These are phyloP conservation scores for Platycheirus albimanus DNA, from an alignment of 2,888 invertebrate genomes.

Conservation along the genomic window DNA sequence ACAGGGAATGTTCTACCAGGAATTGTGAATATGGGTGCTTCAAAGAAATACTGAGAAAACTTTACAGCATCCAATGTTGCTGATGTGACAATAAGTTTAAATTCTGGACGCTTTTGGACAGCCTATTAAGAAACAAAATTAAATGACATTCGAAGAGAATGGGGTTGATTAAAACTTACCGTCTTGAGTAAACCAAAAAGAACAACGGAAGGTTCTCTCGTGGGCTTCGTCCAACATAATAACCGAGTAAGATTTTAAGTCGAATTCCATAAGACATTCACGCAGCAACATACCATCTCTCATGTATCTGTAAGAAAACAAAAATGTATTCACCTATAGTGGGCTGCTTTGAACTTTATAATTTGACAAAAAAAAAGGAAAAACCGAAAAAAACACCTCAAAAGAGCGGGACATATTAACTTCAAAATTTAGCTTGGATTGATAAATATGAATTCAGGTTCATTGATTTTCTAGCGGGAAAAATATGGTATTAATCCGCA, in stretches of 20 bases:
- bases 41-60: slow-evolving; percentile 99
- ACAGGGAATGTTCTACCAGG: slow-evolving; percentile 98
- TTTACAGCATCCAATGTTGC: slow-evolving; percentile 99
- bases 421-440: no score
- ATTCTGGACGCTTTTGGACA: slow-evolving; percentile 94
- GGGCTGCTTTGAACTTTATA: no score
- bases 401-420: no score
- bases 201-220: slow-evolving; percentile 98
- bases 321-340: no score
- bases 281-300: slow-evolving; percentile 99
- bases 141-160: no score
- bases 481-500: no score
- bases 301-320: slow-evolving; percentile 92
- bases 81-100: slow-evolving; percentile 99
- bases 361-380: no score
- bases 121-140: slow-evolving; percentile 86
- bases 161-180: no score
- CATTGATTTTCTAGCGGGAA: no score
- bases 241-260: slow-evolving; percentile 94
- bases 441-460: no score
- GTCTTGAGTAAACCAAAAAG: slow-evolving; percentile 94
- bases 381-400: no score
- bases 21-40: slow-evolving; percentile 99
- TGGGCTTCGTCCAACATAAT: slow-evolving; percentile 99
- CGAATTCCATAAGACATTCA: slow-evolving; percentile 97